Base-by-base conservation (phyloP, 2,113 vertebrate genomes). In the Pachyramphus minor region DNA sequence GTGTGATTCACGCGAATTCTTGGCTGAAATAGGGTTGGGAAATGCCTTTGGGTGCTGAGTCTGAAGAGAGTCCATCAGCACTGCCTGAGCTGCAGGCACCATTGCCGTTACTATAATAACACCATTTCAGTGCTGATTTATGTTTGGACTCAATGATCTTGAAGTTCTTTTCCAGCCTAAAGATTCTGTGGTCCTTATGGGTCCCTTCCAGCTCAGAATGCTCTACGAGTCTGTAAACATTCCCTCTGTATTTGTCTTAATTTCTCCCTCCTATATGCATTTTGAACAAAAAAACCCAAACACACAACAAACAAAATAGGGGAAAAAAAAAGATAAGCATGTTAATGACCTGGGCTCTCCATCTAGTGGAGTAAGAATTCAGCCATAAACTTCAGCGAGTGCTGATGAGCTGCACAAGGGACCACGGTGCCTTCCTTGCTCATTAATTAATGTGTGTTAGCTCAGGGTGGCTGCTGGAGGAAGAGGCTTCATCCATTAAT, bases 231-330 rank as follows among this genome's bases (percentile, higher is more conserved):
- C 55, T 50, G 2, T 1, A 7, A 76, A 35, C 5, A 50, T 28
- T 89, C 42, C 4, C 25, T 76, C 66, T 41, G 8, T 50, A 16
- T 84, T 75, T 78, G 56, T 47, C 76, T 68, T 79, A 7, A 3
- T 85, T 73, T 80, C 84, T 4, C 3, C 6, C 42, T 79, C 12
- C 62, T 63, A 5, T 33, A 18, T 42, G 42, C n/a, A 33, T 33
- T 5, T n/a, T 31, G 52, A 56, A 55, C 6, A 5, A 18, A 9
- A 64, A 82, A 50, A n/a, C 59, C 27, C 41, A 20, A 11, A 21
- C 6, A 7, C 3, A 1, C 1, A 1, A 5, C 13, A 15, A 7
- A 5, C 23, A 25, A 50, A 14, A 27, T 4, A 8, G 11, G 49
- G 49, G 22, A 7, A 12, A 4, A 15, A 20, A 19, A 17, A 24